Base-by-base conservation (phyloP, 1,140 invertebrate species). In the Caerostris darwini region DNA sequence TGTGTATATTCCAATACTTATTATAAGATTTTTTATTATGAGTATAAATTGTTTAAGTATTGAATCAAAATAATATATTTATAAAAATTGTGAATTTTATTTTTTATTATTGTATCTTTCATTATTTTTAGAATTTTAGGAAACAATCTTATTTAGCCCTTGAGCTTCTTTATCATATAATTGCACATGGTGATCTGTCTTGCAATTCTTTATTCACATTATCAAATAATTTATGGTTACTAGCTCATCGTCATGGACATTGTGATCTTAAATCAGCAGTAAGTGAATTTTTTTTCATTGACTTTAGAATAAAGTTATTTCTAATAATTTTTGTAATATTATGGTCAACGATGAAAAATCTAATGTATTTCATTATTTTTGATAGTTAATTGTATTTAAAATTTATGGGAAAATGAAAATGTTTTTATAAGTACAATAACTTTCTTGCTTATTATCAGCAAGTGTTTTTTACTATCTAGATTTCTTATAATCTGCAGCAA, bases 191-290 rank as follows among this genome's bases (percentile, higher is more conserved):
- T 0, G 97, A 98, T 96, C 95, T 98, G n/a, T 96, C 96, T 50
- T 85, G 95, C 58, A 96, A 97, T 69, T 96, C 96, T 6, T 96
- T 98, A 95, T 96, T 97, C 2, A 97, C 96, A 59, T 96, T 99
- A 64, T 97, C 97, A 54, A 95, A 97, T 0, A 98, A 98, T 96
- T 96, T 99, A 10, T 98, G 98, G 98, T 96, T 97, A 94, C 96
- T 98, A 87, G 97, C 97, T n/a, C 96, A 97, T 89, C 97, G 97
- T 95, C 96, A 97, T 95, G 96, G 96, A 53, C 95, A 95, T 61
- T 95, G 96, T 77, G 97, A 97, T 95, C 95, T 95, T 14, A 97
- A 97, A 95, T 95, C 96, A 7, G 95, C 95, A 94, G 96, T 97
- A 96, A 96, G 95, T 94, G 8, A 19, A 10, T n/a, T 61, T 69